A percentile compares a stretch with the other conserved stretches of the same genome.
Conservation (phyloP, 2,113 vertebrate species). For the Vulpes ferrilata region DNA sequence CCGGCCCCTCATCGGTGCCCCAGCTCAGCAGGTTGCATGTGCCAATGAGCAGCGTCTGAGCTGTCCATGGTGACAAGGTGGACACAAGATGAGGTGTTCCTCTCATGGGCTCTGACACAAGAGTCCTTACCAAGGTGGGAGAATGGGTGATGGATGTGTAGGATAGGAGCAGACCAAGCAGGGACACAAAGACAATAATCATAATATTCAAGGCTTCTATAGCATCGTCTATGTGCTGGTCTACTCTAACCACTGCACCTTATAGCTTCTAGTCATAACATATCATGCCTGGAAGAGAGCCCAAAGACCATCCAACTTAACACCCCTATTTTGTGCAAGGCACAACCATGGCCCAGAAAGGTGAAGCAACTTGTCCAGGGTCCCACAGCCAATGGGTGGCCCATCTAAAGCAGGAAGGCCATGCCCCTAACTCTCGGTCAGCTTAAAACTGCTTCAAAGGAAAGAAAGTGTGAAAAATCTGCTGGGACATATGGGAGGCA, state of each 20-base stretch:
- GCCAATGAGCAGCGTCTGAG: background rate
- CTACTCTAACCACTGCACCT: background rate
- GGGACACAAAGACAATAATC: background rate
- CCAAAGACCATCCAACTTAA: background rate
- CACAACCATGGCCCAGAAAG: background rate
- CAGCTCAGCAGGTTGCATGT: fast-evolving
- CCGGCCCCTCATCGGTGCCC: slow-evolving; percentile 54
- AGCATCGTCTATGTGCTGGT: too few relatives aligned
- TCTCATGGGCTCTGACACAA: background rate
- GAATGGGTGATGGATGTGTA: background rate
- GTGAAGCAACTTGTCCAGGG: background rate
- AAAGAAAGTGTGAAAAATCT: slow-evolving; percentile 70
- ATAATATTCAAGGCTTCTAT: fast-evolving
- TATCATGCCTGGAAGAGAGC: background rate
- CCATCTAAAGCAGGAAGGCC: background rate
- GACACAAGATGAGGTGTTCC: background rate
- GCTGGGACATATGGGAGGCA: slow-evolving; percentile 72
- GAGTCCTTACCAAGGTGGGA: background rate
- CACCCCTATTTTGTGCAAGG: background rate
- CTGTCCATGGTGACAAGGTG: background rate
- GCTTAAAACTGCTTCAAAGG: slow-evolving; percentile 59
- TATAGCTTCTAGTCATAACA: background rate
- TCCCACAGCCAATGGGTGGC: background rate
- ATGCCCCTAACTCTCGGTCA: slow-evolving; percentile 1
- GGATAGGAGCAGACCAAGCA: background rate